phyloP scores from a whole-genome alignment of 2,113 vertebrate species.

The Vanacampus margaritifer region DNA sequence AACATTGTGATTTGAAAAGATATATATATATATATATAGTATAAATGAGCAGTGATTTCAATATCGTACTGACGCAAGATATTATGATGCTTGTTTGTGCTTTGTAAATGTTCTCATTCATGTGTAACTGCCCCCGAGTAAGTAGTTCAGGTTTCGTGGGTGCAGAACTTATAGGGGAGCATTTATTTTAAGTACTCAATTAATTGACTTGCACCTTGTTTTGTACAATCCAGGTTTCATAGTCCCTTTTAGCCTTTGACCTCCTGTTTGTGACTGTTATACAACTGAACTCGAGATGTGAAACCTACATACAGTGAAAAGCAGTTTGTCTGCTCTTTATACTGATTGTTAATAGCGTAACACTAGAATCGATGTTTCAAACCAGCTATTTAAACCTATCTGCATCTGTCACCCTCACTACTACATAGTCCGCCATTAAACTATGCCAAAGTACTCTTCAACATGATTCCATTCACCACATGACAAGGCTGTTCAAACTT shows the following conservation, averaged over 20 bases:
- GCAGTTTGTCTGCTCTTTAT: constrained; percentile 34
- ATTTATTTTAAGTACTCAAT: constrained; percentile 6
- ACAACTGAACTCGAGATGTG: constrained; percentile 16
- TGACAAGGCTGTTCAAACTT: constrained; percentile 59
- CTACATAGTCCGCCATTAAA: constrained; percentile 63
- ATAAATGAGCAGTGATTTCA: constrained; percentile 40
- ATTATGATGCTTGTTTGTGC: constrained; percentile 55
- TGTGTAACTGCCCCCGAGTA: constrained; percentile 40
- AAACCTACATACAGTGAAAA: constrained; percentile 8
- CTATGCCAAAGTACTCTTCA: constrained; percentile 75
- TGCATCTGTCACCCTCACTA: constrained; percentile 47
- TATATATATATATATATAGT: neutral
- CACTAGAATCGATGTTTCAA: constrained; percentile 20
- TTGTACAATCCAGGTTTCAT: constrained; percentile 22
- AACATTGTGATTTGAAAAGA: constrained; percentile 33
- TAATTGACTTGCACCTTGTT: constrained; percentile 22
- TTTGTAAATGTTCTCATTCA: constrained; percentile 46
- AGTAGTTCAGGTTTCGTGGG: constrained; percentile 24
- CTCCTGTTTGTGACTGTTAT: constrained; percentile 41
- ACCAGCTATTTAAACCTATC: constrained; percentile 47
- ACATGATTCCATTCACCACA: constrained; percentile 39
- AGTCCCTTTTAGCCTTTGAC: constrained; percentile 14
- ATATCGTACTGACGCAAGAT: constrained; percentile 44
- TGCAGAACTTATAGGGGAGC: constrained; percentile 23
- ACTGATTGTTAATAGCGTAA: constrained; percentile 36